A percentile compares a stretch with the other conserved stretches of the same genome.
phyloP scores from a whole-genome alignment of 2,888 invertebrate genomes.

The Caenorhabditis becei region DNA sequence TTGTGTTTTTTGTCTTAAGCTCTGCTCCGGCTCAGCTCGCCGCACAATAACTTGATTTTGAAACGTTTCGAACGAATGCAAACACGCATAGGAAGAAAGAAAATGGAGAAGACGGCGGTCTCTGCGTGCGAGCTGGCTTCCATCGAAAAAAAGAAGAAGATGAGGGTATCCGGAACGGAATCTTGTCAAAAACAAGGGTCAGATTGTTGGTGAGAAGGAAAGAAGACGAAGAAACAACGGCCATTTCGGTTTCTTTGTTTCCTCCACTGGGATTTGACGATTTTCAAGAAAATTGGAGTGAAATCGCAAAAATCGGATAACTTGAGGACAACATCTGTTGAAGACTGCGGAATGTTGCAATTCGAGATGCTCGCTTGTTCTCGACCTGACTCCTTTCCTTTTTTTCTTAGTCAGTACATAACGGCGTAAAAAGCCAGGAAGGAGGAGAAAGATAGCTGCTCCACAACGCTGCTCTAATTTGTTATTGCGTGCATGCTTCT shows the following conservation, averaged over 20 bases:
- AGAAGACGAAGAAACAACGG: slow-evolving; percentile 20
- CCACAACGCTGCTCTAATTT: slow-evolving; percentile 44
- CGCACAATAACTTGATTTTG: slow-evolving; percentile 31
- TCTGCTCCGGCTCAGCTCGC: slow-evolving; percentile 18
- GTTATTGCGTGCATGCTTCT: slow-evolving; percentile 60
- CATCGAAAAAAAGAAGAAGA: slow-evolving; percentile 29
- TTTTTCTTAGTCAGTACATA: slow-evolving; percentile 24
- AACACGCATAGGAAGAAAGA: slow-evolving; percentile 1
- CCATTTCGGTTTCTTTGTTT: not conserved
- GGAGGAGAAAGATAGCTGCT: slow-evolving; percentile 29
- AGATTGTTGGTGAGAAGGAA: slow-evolving; percentile 16
- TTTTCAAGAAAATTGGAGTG: slow-evolving; percentile 1
- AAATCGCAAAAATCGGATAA: slow-evolving; percentile 2
- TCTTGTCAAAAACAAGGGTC: slow-evolving; percentile 46
- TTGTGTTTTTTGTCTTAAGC: slow-evolving; percentile 47
- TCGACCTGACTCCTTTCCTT: slow-evolving; percentile 19
- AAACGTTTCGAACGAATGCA: slow-evolving; percentile 43
- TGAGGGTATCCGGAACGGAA: slow-evolving; percentile 59
- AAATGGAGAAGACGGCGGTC: not conserved
- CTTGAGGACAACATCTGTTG: slow-evolving; percentile 5
- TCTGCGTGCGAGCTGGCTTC: not conserved
- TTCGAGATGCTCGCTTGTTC: slow-evolving; percentile 27
- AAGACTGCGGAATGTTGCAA: slow-evolving; percentile 19
- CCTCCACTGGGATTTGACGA: slow-evolving; percentile 44
- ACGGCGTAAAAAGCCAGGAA: slow-evolving; percentile 12